Conservation (phyloP, 2,797 vertebrate genomes). For the Peromyscus nudipes region DNA sequence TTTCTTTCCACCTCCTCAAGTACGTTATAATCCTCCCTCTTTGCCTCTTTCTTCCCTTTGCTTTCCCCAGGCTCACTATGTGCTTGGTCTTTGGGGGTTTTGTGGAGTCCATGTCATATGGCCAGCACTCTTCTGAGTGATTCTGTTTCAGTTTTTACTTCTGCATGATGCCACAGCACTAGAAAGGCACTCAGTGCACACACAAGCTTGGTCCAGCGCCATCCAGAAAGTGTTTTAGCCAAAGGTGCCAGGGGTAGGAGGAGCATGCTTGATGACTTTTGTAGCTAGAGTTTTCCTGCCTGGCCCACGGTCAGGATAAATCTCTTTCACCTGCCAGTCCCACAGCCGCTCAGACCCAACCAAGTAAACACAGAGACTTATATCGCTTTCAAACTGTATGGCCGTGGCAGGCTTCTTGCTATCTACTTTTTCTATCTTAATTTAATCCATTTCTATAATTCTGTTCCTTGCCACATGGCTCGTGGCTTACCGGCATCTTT, state of each 20-base stretch:
- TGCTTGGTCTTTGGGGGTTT: not conserved
- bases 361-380: too few species aligned
- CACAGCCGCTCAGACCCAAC: too few species aligned
- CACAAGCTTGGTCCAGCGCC: not conserved
- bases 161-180: not conserved
- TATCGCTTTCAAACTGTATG: too few species aligned
- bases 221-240: slow-evolving; percentile 16
- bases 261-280: not conserved
- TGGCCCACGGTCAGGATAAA: too few species aligned
- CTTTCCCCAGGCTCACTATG: not conserved
- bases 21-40: not conserved
- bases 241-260: not conserved
- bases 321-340: too few species aligned
- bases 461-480: too few species aligned
- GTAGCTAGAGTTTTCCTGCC: too few species aligned
- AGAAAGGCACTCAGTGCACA: not conserved
- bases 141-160: slow-evolving; percentile 23
- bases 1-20: not conserved
- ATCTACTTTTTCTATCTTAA: too few species aligned
- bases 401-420: too few species aligned
- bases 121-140: not conserved
- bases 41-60: not conserved
- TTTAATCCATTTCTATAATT: too few species aligned
- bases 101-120: not conserved
- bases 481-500: too few species aligned